Evolutionary conservation across 2,888 invertebrate genomes (phyloP), one percentile per base, ranked within the genome.

Genomic region (Vanessa cardui): DNA sequence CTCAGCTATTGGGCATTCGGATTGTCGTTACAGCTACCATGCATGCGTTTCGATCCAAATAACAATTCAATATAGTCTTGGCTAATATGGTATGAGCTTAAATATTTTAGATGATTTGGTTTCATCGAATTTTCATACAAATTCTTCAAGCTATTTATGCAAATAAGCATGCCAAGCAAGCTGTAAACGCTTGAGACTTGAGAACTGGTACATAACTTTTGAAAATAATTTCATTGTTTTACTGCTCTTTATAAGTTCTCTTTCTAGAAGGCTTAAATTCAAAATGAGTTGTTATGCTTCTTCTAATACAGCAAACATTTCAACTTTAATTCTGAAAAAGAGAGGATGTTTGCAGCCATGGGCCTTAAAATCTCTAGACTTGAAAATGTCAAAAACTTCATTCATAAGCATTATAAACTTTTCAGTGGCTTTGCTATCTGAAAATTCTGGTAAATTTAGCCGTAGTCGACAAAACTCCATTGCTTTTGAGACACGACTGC

Each of bases 11-110:
- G 1, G 39, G 58, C 61, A 67, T 69, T 59, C 46, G 46, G 59
- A 26, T 59, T 59, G 45, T 59, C 59, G 59, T 44, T 63, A 63
- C 54, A 66, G 39, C 61, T 31, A 64, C 62, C 46, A 46, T 46
- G 46, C 46, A 46, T 46, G 6, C 46, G 8, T 46, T 16, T 46
- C 8, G 46, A 15, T 12, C 46, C 46, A 46, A 46, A 46, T 16
- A 46, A 12, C 16, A 46, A 46, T 12, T 46, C 46, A 12, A 46
- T 46, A 15, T 46, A 16, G 3, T 46, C 46, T 46, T 46, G n/a
- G n/a, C n/a, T n/a, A n/a, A n/a, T n/a, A n/a, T n/a, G n/a, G n/a
- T n/a, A n/a, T n/a, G n/a, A n/a, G 46, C 46, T 46, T 46, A 46
- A 46, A 46, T 46, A 46, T 46, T 46, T 46, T 46, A 46, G 46